Evolutionary conservation across 2,797 vertebrate genomes (phyloP).

Genomic region (Pachyuromys duprasi): DNA sequence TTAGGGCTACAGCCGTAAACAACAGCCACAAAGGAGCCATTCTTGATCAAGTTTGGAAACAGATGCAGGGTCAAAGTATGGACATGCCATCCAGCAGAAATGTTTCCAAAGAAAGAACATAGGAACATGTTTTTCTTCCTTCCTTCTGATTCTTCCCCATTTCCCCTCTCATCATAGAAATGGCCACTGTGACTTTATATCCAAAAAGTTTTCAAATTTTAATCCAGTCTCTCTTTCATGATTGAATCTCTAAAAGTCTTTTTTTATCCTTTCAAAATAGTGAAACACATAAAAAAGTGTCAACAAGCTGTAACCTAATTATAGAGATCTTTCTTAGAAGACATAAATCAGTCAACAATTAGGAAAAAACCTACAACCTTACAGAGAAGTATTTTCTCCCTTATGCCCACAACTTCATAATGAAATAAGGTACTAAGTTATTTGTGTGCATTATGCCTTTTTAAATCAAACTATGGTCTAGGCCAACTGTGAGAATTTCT

Average conservation of each 20-base stretch:
- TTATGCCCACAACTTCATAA: conserved; percentile 25
- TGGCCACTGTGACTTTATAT: neutral
- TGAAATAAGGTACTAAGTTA: conserved; percentile 28
- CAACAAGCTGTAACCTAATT: neutral
- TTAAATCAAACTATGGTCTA: conserved; percentile 31
- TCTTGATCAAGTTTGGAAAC: neutral
- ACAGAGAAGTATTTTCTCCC: neutral
- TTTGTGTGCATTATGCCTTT: neutral
- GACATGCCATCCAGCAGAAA: neutral
- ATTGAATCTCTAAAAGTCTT: neutral
- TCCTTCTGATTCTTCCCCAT: neutral
- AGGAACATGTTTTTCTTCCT: neutral
- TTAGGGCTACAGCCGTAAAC: neutral
- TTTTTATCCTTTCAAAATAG: conserved; percentile 30
- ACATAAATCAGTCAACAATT: conserved; percentile 11
- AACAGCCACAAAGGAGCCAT: neutral
- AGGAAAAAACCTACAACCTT: neutral
- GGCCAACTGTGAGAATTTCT: neutral
- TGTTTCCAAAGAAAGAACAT: neutral
- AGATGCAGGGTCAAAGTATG: neutral
- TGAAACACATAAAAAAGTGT: neutral
- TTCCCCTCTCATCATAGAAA: neutral
- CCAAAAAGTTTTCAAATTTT: conserved; percentile 32
- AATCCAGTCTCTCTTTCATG: neutral
- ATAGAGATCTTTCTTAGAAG: conserved; percentile 33